These are phyloP conservation scores for Bicyclus anynana DNA, from an alignment of 1,140 invertebrate genomes.

Conservation along the genomic window DNA sequence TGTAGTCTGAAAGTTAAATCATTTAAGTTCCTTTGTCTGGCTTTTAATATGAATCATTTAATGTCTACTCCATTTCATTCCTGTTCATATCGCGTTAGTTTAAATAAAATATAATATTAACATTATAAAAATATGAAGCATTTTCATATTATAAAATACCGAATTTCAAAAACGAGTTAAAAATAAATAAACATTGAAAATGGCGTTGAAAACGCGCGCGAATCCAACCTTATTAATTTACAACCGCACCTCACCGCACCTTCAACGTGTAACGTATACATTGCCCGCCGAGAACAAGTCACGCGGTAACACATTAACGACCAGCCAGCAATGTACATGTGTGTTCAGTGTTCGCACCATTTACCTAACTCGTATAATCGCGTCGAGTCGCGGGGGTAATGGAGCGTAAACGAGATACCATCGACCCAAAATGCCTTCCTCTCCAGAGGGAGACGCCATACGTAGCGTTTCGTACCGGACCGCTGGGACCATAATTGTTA, in stretches of 20 bases:
- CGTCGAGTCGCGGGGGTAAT: constrained; percentile 34
- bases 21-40: not conserved
- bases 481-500: not conserved
- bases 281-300: constrained; percentile 16
- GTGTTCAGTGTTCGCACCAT: constrained; percentile 23
- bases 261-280: constrained; percentile 7
- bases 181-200: constrained; percentile 12
- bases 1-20: constrained; percentile 10
- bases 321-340: constrained; percentile 26
- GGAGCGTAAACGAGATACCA: constrained; percentile 42
- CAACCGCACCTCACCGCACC: constrained; percentile 8
- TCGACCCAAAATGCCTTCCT: constrained; percentile 10
- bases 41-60: not conserved
- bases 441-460: not conserved
- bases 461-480: not conserved
- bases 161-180: constrained; percentile 5
- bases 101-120: too few relatives aligned
- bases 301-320: constrained; percentile 13
- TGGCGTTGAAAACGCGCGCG: constrained; percentile 14
- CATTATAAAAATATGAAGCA: constrained; percentile 1
- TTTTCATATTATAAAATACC: not conserved
- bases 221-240: constrained; percentile 18
- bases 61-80: too few relatives aligned
- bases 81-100: too few relatives aligned
- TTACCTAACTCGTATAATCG: constrained; percentile 28